Evolutionary conservation across 2,797 vertebrate species (phyloP).

Genomic region (Schizopygopsis malacanthus): DNA sequence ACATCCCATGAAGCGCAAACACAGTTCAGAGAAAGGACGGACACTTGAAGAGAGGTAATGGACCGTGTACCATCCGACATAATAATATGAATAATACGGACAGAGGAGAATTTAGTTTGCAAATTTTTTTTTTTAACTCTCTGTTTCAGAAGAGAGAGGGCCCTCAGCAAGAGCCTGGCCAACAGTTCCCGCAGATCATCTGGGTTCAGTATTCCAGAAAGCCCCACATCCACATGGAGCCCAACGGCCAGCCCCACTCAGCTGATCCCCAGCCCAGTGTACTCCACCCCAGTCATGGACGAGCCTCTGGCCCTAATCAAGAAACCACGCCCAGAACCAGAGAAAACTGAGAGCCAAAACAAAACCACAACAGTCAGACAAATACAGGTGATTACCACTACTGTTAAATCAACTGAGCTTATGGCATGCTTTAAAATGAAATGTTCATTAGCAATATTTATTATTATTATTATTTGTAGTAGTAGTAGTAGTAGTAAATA

Average conservation of each 20-base stretch:
- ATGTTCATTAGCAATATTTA: neutral
- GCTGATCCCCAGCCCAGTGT: conserved; percentile 71
- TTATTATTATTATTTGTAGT: neutral
- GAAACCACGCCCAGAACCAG: conserved; percentile 76
- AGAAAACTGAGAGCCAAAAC: conserved; percentile 67
- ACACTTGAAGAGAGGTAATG: conserved; percentile 78
- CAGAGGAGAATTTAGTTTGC: neutral
- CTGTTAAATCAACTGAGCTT: neutral
- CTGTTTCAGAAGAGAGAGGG: conserved; percentile 76
- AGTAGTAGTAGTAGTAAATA: neutral
- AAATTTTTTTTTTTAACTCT: conserved; percentile 20
- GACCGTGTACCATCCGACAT: neutral
- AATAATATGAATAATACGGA: neutral
- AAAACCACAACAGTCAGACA: conserved; percentile 65
- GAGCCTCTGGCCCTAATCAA: conserved; percentile 84
- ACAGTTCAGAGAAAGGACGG: conserved; percentile 73
- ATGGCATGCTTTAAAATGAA: neutral
- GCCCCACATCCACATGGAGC: conserved; percentile 77
- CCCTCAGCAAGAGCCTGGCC: conserved; percentile 69
- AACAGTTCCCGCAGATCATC: conserved; percentile 66
- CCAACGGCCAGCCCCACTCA: conserved; percentile 75
- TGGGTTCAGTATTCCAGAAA: conserved; percentile 69
- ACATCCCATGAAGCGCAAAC: conserved; percentile 78
- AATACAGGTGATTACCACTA: conserved; percentile 74
- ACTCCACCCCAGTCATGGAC: conserved; percentile 77